Percentiles rank a stretch among this genome's conserved stretches.
Conservation (phyloP, 1,140 invertebrate genomes). For the Drosophila jambulina region DNA sequence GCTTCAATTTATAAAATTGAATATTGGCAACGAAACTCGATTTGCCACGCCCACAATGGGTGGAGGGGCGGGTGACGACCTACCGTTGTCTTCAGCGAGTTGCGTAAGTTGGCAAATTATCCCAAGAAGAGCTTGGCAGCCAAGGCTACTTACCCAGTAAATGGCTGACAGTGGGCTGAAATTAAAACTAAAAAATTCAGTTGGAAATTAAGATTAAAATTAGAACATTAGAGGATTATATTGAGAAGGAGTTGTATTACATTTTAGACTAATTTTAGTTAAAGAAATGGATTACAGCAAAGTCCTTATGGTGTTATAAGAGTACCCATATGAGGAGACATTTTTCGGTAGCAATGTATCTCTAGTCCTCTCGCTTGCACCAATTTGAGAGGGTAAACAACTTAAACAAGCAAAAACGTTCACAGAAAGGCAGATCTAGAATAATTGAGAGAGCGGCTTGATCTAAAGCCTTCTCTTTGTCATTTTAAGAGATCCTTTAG, state of each 20-base stretch:
- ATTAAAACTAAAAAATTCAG: rapidly evolving
- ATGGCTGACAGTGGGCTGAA: slow-evolving; percentile 25
- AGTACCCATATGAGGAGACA: no score
- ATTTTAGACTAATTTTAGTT: background rate
- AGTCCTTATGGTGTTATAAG: background rate
- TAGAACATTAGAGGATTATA: rapidly evolving
- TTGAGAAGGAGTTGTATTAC: background rate
- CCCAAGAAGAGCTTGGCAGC: slow-evolving; percentile 10
- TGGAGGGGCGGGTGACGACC: slow-evolving; percentile 14
- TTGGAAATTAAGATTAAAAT: background rate
- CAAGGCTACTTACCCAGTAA: slow-evolving; percentile 39
- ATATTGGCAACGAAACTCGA: slow-evolving; percentile 75
- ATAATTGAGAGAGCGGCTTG: no score
- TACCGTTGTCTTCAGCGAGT: slow-evolving; percentile 54
- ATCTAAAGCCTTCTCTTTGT: no score
- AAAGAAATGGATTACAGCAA: background rate
- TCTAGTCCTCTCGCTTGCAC: no score
- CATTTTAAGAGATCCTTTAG: background rate
- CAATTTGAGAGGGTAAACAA: no score
- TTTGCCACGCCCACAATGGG: slow-evolving; percentile 37
- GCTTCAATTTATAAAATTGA: slow-evolving; percentile 78
- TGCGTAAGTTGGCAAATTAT: slow-evolving; percentile 73
- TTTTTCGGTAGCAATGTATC: no score
- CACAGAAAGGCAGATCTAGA: no score
- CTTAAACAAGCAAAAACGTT: no score